Percentiles rank a stretch among this genome's conserved stretches.
These are phyloP conservation scores for Ctenomys sociabilis DNA, from an alignment of 2,113 vertebrate species.

Conservation along the genomic window DNA sequence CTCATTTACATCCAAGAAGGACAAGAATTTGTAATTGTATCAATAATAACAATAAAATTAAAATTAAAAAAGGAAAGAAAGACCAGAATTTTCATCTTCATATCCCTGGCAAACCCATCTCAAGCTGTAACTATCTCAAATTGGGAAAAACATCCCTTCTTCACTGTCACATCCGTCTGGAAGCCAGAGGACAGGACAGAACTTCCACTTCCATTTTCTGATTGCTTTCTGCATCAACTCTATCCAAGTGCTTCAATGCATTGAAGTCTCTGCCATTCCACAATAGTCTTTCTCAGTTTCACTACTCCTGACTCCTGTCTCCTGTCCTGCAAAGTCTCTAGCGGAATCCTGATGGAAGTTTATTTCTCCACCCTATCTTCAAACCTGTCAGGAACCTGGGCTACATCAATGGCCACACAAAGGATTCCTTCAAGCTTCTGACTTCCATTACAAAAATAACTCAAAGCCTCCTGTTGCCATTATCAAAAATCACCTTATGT, in stretches of 20 bases:
- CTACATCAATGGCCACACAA: neutral
- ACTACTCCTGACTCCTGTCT: neutral
- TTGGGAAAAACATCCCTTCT: neutral
- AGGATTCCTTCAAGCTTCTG: neutral
- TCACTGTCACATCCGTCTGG: neutral
- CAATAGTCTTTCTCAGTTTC: neutral
- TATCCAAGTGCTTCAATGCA: neutral
- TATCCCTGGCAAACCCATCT: neutral
- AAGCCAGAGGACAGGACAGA: neutral
- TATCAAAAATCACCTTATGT: neutral
- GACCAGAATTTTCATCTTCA: neutral
- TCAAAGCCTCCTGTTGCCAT: neutral
- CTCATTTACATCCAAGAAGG: neutral
- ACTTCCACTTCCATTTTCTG: neutral
- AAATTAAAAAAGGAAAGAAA: no score
- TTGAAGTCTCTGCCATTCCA: neutral
- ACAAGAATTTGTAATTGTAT: neutral
- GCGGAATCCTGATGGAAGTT: accelerated
- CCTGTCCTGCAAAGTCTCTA: neutral
- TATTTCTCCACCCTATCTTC: neutral
- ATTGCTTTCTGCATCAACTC: neutral
- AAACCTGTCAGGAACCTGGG: neutral
- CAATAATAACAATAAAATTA: no score
- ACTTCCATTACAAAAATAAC: neutral
- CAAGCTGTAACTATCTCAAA: neutral